phyloP scores from a whole-genome alignment of 2,797 vertebrate species.

The Falco berigora region DNA sequence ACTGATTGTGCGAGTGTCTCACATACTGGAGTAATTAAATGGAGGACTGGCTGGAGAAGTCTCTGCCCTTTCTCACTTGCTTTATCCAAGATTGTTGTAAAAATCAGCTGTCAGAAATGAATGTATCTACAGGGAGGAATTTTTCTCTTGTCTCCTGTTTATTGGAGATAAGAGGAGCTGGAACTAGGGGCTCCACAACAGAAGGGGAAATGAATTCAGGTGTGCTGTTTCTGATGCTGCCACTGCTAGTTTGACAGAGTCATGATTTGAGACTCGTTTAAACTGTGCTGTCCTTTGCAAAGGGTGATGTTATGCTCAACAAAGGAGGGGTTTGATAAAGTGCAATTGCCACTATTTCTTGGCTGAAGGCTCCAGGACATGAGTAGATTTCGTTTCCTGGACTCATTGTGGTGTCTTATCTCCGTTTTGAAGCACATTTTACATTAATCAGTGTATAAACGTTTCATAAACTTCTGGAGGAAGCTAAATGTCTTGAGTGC shows the following conservation, averaged over 20 bases:
- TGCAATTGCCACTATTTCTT: not conserved
- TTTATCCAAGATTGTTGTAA: not conserved
- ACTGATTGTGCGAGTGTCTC: not conserved
- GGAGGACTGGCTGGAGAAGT: not conserved
- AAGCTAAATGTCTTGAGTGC: not conserved
- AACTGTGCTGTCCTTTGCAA: conserved; percentile 6
- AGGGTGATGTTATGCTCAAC: not conserved
- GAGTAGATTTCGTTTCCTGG: conserved; percentile 5
- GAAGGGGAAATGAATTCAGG: not conserved
- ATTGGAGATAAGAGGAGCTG: not conserved
- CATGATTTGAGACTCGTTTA: conserved; percentile 11
- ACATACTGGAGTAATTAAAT: not conserved
- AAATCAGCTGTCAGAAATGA: not conserved
- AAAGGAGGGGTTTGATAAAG: not conserved
- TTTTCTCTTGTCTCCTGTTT: conserved; percentile 33
- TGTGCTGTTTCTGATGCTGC: not conserved
- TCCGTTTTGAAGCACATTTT: conserved; percentile 20
- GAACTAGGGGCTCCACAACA: not conserved
- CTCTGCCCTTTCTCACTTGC: not conserved
- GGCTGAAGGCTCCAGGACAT: not conserved
- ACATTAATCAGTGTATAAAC: conserved; percentile 5
- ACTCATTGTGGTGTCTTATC: not conserved
- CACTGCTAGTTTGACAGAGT: conserved; percentile 31
- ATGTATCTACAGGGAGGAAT: not conserved
- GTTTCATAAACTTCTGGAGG: conserved; percentile 1